Evolutionary conservation across 2,113 vertebrate genomes (phyloP), one percentile per base, ranked within the genome.

Genomic region (Myanophis thanlyinensis): DNA sequence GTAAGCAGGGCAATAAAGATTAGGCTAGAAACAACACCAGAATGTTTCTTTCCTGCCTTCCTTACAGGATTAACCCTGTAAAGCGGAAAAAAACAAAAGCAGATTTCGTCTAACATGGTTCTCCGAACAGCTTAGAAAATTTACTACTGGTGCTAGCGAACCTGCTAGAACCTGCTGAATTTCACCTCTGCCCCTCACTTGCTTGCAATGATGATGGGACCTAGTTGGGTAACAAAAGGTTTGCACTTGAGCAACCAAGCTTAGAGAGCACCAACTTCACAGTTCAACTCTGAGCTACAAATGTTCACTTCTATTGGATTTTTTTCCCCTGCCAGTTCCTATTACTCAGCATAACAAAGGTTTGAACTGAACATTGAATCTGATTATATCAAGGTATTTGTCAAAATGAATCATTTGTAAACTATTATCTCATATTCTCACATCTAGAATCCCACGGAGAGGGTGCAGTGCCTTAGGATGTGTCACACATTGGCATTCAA

Each of bases 341-440:
- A 94, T 93, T 91, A 56, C 89, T 89, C 59, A 88, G 54, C 93
- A 92, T 94, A 92, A 87, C 89, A 91, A 93, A 46, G 73, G 67
- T 54, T 93, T 94, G 85, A 73, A 90, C 89, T 49, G 47, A 93
- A 56, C 88, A 44, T 90, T 94, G 90, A 48, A 92, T 95, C 90
- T 95, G 93, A 96, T 85, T 96, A 95, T 93, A 93, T 96, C 92
- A 94, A 90, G 56, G 15, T 95, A 96, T 95, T 94, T 95, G 90
- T 94, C 93, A 59, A 89, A 96, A 95, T 85, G 94, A 94, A 89
- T 95, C 0, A 89, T 93, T 96, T 93, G 91, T 93, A 92, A 92
- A 46, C 93, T 0, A 46, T 94, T 96, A 94, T 93, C 94, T 95
- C 49, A 47, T 94, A 89, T 95, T 96, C 94, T 93, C 86, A 95